Percentiles rank a stretch among this genome's conserved stretches.
phyloP scores from a whole-genome alignment of 1,140 invertebrate species.

The Drosophila sp. region DNA sequence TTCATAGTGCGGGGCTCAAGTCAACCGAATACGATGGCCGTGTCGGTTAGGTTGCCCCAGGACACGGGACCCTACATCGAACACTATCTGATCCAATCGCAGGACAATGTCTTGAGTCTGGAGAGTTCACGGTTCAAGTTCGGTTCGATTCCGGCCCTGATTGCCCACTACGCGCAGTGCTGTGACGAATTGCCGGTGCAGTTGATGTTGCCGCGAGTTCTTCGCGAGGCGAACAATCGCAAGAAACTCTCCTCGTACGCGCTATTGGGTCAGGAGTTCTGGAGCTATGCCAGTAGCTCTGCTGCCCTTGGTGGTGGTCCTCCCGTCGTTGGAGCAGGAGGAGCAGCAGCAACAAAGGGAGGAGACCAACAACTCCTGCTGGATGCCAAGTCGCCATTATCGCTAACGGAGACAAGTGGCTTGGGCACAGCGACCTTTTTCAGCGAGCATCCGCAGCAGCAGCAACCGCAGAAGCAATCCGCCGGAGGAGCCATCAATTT shows the following conservation, averaged over 20 bases:
- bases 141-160: conserved; percentile 94
- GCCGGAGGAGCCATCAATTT: background rate
- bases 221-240: conserved; percentile 93
- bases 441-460: conserved; percentile 41
- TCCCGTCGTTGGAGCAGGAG: conserved; percentile 60
- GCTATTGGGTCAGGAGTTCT: conserved; percentile 96
- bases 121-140: conserved; percentile 97
- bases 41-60: conserved; percentile 94
- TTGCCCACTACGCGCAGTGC: conserved; percentile 96
- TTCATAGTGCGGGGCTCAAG: conserved; percentile 97
- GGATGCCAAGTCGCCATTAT: conserved; percentile 81
- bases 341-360: conserved; percentile 82
- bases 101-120: conserved; percentile 90
- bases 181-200: conserved; percentile 97
- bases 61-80: conserved; percentile 95
- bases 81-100: conserved; percentile 96
- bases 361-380: conserved; percentile 83
- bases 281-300: conserved; percentile 93
- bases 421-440: conserved; percentile 78
- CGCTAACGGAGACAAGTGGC: conserved; percentile 79
- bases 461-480: background rate
- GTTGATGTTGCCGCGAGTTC: conserved; percentile 91
- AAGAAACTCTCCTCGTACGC: conserved; percentile 95
- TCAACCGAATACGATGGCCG: conserved; percentile 95
- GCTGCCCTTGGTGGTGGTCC: conserved; percentile 80